These are phyloP conservation scores for Geophilus truncorum DNA, from an alignment of 2,888 invertebrate genomes.

Conservation along the genomic window DNA sequence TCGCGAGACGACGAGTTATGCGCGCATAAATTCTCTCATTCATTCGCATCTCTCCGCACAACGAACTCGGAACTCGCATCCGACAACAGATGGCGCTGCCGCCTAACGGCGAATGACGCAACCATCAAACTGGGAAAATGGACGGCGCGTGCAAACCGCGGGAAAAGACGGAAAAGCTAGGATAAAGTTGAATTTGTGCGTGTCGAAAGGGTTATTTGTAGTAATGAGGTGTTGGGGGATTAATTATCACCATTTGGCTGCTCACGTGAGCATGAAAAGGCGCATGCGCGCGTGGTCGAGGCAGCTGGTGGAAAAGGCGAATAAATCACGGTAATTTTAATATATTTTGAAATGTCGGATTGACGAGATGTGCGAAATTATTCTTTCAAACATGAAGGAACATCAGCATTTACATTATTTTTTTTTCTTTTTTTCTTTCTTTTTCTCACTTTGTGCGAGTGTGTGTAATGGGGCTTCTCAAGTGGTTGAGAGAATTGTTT, in stretches of 20 bases:
- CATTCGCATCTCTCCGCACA: background rate
- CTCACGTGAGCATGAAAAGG: background rate
- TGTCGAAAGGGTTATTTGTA: too few species aligned
- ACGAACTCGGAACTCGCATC: too few species aligned
- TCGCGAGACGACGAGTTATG: slow-evolving; percentile 1
- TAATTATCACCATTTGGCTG: background rate
- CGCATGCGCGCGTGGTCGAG: background rate
- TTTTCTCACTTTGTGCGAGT: too few species aligned
- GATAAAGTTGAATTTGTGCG: too few species aligned
- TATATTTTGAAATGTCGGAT: background rate
- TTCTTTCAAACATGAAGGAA: background rate
- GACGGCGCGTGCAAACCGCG: too few species aligned
- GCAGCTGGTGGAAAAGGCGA: slow-evolving; percentile 14
- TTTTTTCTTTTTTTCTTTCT: too few species aligned
- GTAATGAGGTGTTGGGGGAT: background rate
- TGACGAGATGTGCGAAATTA: background rate
- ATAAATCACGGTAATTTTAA: slow-evolving; percentile 14
- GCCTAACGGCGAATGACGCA: too few species aligned
- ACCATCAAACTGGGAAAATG: too few species aligned
- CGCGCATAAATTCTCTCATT: background rate
- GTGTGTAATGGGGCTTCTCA: too few species aligned
- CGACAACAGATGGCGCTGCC: slow-evolving; percentile 4
- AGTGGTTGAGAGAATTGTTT: too few species aligned
- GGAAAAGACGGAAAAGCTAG: too few species aligned
- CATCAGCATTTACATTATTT: background rate